A percentile compares a stretch with the other conserved stretches of the same genome.
phyloP scores from a whole-genome alignment of 23 tunicate species.

The Botrylloides violaceus region DNA sequence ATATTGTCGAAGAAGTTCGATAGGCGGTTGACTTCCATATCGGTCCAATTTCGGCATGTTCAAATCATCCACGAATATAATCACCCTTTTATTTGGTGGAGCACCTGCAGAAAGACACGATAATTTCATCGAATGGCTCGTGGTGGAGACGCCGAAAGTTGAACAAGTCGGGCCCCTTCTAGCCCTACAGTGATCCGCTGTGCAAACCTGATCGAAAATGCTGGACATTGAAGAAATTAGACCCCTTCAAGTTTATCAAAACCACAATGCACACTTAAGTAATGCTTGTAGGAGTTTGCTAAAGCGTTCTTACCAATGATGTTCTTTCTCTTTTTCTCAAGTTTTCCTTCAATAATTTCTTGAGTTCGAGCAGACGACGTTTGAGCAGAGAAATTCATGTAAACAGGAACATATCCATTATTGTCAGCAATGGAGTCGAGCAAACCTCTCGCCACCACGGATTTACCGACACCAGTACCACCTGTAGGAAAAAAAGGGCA shows the following conservation, averaged over 20 bases:
- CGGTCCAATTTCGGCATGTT: slow-evolving; percentile 99
- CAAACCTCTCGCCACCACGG: slow-evolving; percentile 98
- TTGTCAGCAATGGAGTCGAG: slow-evolving; percentile 79
- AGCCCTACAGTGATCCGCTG: too few species aligned
- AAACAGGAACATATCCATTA: slow-evolving; percentile 71
- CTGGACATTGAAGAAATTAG: too few species aligned
- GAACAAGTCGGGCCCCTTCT: too few species aligned
- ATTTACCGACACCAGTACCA: slow-evolving; percentile 98
- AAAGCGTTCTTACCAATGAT: slow-evolving; percentile 54
- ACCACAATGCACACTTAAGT: too few species aligned
- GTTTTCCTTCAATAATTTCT: slow-evolving; percentile 92
- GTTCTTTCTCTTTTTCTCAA: slow-evolving; percentile 95
- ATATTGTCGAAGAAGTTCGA: slow-evolving; percentile 93
- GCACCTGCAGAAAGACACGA: slow-evolving; percentile 77
- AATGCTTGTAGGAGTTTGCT: too few species aligned
- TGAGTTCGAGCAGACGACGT: slow-evolving; percentile 93
- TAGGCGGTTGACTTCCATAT: slow-evolving; percentile 99
- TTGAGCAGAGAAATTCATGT: slow-evolving; percentile 98
- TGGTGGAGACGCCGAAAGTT: too few species aligned
- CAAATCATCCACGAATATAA: slow-evolving; percentile 97
- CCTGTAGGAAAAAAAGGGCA: slow-evolving; percentile 29
- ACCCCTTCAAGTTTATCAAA: too few species aligned
- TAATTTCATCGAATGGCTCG: too few species aligned
- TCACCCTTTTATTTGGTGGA: slow-evolving; percentile 82
- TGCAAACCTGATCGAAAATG: too few species aligned